Percentiles rank a stretch among this genome's conserved stretches.
These are phyloP conservation scores for Batillaria attramentaria DNA, from an alignment of 1,140 invertebrate genomes.

Conservation along the genomic window DNA sequence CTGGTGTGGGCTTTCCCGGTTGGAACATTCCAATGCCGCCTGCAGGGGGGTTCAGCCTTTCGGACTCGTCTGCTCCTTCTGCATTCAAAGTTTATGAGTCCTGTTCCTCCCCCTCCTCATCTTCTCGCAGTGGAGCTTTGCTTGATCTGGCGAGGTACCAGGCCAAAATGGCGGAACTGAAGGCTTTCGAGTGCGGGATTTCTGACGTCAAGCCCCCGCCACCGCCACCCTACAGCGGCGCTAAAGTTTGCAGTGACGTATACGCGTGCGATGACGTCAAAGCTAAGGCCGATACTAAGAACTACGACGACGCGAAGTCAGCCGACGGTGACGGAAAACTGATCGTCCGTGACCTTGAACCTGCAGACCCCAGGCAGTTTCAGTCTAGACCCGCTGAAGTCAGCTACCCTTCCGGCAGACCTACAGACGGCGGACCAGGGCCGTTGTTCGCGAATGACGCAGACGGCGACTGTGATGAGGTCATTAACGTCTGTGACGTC, in stretches of 20 bases:
- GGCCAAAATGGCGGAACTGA: neutral
- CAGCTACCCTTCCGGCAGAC: neutral
- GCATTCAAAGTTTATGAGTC: neutral
- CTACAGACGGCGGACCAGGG: neutral
- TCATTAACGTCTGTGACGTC: slow-evolving; percentile 30
- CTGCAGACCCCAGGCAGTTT: neutral
- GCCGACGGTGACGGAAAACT: neutral
- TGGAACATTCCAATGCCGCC: no score
- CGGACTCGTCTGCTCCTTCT: neutral
- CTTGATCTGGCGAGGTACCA: neutral
- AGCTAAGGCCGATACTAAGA: neutral
- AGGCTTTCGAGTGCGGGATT: neutral
- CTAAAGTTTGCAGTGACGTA: no score
- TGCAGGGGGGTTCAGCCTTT: no score
- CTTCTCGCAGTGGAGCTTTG: neutral
- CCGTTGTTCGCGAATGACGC: neutral
- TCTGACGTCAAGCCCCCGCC: neutral
- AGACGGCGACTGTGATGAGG: slow-evolving; percentile 8
- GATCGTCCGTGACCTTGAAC: neutral
- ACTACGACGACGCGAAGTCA: neutral
- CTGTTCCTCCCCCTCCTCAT: neutral
- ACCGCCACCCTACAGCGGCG: neutral
- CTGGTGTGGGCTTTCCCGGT: neutral
- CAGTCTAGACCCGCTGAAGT: neutral
- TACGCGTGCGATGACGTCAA: slow-evolving; percentile 18